Base-by-base conservation (phyloP, 2,113 vertebrate species). In the Passer montanus region DNA sequence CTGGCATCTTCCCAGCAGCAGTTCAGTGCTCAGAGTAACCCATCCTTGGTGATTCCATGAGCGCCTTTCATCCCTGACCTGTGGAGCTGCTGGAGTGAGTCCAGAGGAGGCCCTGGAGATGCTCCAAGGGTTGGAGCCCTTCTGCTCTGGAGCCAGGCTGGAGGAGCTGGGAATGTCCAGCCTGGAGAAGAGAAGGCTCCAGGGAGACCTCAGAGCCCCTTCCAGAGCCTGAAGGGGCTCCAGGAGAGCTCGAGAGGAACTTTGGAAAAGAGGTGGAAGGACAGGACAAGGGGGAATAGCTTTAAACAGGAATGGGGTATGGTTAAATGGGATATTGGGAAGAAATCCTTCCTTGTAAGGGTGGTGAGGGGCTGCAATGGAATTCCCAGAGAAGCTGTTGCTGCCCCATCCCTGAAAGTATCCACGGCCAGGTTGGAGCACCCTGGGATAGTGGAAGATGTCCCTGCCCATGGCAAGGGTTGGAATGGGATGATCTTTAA, bases 251-350 rank as follows among this genome's bases (percentile, higher is more conserved):
- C 67, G 58, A 80, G 31, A 56, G 26, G 67, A 43, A 37, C 21
- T 73, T 10, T 0, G 43, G 31, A 21, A 0, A 64, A 22, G 13
- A 31, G 9, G 3, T 68, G 63, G 44, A 58, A 6, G 0, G 21
- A 15, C 12, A 22, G 13, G 1, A 53, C 11, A 72, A 1, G 1
- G 23, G 23, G 56, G 17, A 41, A 52, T n/a, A 14, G 35, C 13
- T 77, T 56, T 21, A 26, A 33, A 33, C 5, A 26, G 21, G 13
- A 47, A 39, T 13, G 10, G 21, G 10, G 4, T 13, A 2, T 2
- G 9, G 4, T 1, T 53, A 31, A 7, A 15, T 47, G n/a, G 30
- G 17, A 43, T 35, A 18, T 27, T 47, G 55, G 24, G 53, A 35
- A 55, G 16, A 0, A 89, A 83, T 75, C 0, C 15, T 52, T 81